Conservation (phyloP, 2,113 vertebrate genomes). For the Hippoglossus stenolepis region DNA sequence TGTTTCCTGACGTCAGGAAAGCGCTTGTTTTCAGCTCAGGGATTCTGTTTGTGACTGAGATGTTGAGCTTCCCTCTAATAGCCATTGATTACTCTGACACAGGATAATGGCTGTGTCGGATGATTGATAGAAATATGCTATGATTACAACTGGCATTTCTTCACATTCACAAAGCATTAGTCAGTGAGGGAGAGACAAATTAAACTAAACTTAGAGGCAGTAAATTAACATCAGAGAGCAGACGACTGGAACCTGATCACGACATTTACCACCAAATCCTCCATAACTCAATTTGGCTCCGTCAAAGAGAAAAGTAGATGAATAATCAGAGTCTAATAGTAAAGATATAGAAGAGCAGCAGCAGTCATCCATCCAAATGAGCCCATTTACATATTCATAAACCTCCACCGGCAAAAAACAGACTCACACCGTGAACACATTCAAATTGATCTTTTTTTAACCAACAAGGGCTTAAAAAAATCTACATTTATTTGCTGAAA, state of each 20-base stretch:
- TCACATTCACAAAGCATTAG: neutral
- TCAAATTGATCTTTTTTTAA: neutral
- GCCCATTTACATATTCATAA: conserved; percentile 30
- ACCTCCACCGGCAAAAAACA: neutral
- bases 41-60: conserved; percentile 5
- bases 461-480: too few species aligned
- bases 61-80: neutral
- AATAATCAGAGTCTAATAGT: conserved; percentile 35
- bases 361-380: conserved; percentile 36
- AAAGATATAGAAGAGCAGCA: conserved; percentile 26
- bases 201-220: neutral
- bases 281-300: conserved; percentile 4
- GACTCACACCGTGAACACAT: conserved; percentile 1
- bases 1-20: conserved; percentile 4
- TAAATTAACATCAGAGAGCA: conserved; percentile 4
- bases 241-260: conserved; percentile 17
- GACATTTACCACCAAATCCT: neutral
- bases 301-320: conserved; percentile 12
- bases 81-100: conserved; percentile 12
- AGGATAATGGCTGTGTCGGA: neutral
- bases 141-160: neutral
- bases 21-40: neutral
- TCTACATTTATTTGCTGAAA: neutral
- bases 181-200: neutral
- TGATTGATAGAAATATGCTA: neutral